Conservation (phyloP, 2,888 invertebrate genomes). For the Blastobasis lacticolella region DNA sequence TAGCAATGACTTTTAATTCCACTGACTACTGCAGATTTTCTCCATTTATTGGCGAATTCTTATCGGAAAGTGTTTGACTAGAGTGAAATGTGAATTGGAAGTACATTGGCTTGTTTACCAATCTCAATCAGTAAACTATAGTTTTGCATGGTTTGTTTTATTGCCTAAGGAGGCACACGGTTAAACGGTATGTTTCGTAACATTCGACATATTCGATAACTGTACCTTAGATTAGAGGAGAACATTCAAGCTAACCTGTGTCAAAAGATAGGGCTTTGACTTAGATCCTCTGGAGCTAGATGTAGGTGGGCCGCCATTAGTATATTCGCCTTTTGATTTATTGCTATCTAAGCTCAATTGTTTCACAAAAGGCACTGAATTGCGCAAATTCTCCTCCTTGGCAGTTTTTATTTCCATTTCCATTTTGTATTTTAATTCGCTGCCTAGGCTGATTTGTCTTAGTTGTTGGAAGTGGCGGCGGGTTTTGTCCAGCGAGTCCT, state of each 20-base stretch:
- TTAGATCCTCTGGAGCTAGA: constrained; percentile 71
- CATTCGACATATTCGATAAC: too few relatives aligned
- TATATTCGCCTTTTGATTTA: constrained; percentile 67
- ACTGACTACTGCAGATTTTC: too few relatives aligned
- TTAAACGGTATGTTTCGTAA: too few relatives aligned
- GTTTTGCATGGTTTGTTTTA: too few relatives aligned
- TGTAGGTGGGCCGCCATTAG: constrained; percentile 57
- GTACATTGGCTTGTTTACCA: too few relatives aligned
- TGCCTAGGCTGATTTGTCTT: constrained; percentile 76
- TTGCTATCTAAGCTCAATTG: constrained; percentile 74
- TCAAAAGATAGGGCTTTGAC: constrained; percentile 63
- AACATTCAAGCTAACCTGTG: constrained; percentile 43
- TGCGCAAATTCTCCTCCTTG: constrained; percentile 75
- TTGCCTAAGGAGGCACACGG: too few relatives aligned
- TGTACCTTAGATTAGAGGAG: too few relatives aligned
- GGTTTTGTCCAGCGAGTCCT: constrained; percentile 71
- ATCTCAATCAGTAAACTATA: too few relatives aligned
- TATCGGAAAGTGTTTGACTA: too few relatives aligned
- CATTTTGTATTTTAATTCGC: constrained; percentile 76
- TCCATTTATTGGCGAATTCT: too few relatives aligned
- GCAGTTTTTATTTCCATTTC: constrained; percentile 78
- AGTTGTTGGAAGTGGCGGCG: constrained; percentile 77
- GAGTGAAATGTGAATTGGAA: too few relatives aligned
- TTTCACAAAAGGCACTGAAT: constrained; percentile 75
- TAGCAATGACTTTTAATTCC: too few relatives aligned